Conservation (phyloP, 2,113 vertebrate species). For the Apodemus sylvaticus region DNA sequence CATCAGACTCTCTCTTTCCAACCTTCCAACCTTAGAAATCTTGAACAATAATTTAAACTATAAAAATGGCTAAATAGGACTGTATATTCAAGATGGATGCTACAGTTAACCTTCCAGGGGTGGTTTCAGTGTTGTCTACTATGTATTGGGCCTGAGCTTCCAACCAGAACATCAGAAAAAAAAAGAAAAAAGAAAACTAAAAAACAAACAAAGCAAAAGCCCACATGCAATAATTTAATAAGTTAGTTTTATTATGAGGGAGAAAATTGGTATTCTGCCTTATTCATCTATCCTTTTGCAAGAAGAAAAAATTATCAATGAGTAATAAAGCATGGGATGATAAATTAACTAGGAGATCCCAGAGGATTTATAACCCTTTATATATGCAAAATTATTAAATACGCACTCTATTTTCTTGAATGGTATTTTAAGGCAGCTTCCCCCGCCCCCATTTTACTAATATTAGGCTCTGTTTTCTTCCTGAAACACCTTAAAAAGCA, state of each 20-base stretch:
- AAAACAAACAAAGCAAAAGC: not conserved
- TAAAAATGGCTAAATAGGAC: constrained; percentile 6
- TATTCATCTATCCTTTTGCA: not conserved
- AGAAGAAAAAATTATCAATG: constrained; percentile 23
- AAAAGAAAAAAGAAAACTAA: no score
- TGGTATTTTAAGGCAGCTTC: not conserved
- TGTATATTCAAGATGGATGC: not conserved
- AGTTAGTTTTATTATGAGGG: not conserved
- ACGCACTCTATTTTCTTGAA: constrained; percentile 30
- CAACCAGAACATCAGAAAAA: not conserved
- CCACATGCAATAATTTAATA: not conserved
- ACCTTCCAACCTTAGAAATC: not conserved
- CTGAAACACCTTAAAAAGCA: constrained; percentile 31
- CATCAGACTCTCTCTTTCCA: not conserved
- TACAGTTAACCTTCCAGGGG: not conserved
- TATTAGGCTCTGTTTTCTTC: constrained; percentile 9
- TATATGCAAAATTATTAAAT: not conserved
- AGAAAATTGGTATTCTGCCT: not conserved
- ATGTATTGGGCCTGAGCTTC: not conserved
- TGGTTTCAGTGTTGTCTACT: not conserved
- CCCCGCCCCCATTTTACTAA: not conserved
- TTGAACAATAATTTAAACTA: not conserved
- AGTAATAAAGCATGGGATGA: not conserved
- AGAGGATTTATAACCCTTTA: not conserved
- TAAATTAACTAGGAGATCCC: constrained; percentile 7